A percentile compares a stretch with the other conserved stretches of the same genome.
Conservation (phyloP, 37 sponge, comb jelly and placozoan species). For the Cliona cf. orientalis region DNA sequence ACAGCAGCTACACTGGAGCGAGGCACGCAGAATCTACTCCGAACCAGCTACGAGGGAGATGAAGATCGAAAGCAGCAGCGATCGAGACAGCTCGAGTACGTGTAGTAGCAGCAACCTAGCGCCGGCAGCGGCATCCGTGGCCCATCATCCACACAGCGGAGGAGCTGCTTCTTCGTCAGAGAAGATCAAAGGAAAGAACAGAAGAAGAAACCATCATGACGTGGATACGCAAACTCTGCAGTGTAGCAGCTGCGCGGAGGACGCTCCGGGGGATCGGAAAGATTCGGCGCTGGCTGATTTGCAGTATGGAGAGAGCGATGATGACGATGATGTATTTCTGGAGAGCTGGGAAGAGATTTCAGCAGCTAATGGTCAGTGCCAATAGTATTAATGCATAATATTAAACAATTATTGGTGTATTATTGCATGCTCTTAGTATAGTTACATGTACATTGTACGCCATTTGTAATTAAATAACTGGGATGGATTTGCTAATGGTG, state of each 20-base stretch:
- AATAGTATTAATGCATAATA: background rate
- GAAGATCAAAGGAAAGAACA: background rate
- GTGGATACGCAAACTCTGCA: too few relatives aligned
- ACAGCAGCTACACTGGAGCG: conserved; percentile 42
- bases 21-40: conserved; percentile 42
- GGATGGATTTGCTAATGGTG: too few relatives aligned
- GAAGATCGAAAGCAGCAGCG: too few relatives aligned
- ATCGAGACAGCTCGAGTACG: background rate
- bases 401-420: too few relatives aligned
- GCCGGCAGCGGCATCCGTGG: conserved; percentile 1
- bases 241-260: background rate
- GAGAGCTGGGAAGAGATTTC: conserved; percentile 12
- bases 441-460: too few relatives aligned
- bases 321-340: conserved; percentile 32
- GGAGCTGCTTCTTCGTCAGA: background rate
- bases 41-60: conserved; percentile 23
- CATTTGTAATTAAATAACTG: too few relatives aligned
- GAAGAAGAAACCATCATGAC: too few relatives aligned
- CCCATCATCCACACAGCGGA: background rate
- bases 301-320: conserved; percentile 4
- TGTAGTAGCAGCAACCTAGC: background rate
- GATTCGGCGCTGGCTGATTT: background rate
- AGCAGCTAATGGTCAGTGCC: background rate
- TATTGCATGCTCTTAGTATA: too few relatives aligned
- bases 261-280: background rate